Evolutionary conservation across 2,797 vertebrate species (phyloP).

Genomic region (Tragelaphus eurycerus): DNA sequence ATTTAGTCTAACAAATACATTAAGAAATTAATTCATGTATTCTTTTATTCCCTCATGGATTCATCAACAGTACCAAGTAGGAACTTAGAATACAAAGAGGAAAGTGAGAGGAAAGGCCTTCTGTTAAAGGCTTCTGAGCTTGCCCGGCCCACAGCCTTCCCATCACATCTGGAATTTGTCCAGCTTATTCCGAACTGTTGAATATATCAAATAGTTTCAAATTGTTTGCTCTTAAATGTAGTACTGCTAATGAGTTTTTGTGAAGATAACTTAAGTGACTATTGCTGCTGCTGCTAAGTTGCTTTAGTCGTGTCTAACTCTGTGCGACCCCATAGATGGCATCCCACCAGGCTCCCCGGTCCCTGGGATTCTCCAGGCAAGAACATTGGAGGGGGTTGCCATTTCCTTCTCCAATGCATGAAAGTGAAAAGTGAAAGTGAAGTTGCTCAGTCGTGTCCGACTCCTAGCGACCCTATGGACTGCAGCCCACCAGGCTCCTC

Average conservation of each 20-base stretch:
- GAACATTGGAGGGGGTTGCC: no score
- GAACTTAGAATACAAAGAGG: background rate
- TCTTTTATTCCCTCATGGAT: background rate
- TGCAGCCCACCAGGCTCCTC: no score
- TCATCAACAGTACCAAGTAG: background rate
- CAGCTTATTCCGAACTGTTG: background rate
- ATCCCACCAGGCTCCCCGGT: rapidly evolving
- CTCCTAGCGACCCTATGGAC: no score
- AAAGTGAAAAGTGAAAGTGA: no score
- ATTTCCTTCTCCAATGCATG: no score
- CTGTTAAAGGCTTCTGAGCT: background rate
- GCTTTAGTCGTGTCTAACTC: no score
- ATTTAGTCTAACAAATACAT: background rate
- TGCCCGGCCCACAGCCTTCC: background rate
- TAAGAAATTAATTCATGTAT: background rate
- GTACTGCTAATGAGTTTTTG: background rate
- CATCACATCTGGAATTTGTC: background rate
- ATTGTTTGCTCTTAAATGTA: background rate
- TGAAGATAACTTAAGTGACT: background rate
- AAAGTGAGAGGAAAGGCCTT: background rate
- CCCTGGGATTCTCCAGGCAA: no score
- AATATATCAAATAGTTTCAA: background rate
- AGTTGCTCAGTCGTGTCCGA: no score
- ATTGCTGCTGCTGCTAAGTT: no score
- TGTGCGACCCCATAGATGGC: no score